Evolutionary conservation across 2,888 invertebrate genomes (phyloP).

Genomic region (Eumerus sabulonum): DNA sequence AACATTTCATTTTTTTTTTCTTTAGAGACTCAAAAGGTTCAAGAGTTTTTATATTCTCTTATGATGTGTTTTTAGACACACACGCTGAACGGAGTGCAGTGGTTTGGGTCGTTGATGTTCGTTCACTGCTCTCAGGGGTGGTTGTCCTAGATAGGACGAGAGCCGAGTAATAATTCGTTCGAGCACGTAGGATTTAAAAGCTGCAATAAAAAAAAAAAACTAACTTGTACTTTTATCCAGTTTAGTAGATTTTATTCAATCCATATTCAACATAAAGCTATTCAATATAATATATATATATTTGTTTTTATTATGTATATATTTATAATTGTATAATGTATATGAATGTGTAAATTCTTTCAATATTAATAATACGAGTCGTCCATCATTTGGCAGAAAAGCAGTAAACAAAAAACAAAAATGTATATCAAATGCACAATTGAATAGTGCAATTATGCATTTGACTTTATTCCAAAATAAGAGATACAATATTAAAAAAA

Average conservation of each 20-base stretch:
- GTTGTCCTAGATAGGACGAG: too few relatives aligned
- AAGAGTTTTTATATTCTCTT: too few relatives aligned
- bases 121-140: too few relatives aligned
- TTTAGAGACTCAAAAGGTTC: too few relatives aligned
- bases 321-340: conserved; percentile 66
- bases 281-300: conserved; percentile 57
- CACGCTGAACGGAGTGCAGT: too few relatives aligned
- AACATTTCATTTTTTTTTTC: too few relatives aligned
- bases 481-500: conserved; percentile 25
- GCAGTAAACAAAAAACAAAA: conserved; percentile 30
- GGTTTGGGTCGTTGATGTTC: too few relatives aligned
- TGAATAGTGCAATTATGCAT: conserved; percentile 15
- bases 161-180: too few relatives aligned
- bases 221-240: conserved; percentile 59
- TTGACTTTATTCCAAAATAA: conserved; percentile 8
- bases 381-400: conserved; percentile 39
- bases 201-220: not conserved
- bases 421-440: conserved; percentile 49
- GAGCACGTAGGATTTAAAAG: too few relatives aligned
- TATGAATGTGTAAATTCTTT: conserved; percentile 67
- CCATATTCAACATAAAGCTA: conserved; percentile 67
- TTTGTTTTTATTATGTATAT: conserved; percentile 58
- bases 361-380: conserved; percentile 61
- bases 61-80: too few relatives aligned
- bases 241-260: conserved; percentile 61